Conservation (phyloP, 2,797 vertebrate species). For the Pseudochromis fuscus region DNA sequence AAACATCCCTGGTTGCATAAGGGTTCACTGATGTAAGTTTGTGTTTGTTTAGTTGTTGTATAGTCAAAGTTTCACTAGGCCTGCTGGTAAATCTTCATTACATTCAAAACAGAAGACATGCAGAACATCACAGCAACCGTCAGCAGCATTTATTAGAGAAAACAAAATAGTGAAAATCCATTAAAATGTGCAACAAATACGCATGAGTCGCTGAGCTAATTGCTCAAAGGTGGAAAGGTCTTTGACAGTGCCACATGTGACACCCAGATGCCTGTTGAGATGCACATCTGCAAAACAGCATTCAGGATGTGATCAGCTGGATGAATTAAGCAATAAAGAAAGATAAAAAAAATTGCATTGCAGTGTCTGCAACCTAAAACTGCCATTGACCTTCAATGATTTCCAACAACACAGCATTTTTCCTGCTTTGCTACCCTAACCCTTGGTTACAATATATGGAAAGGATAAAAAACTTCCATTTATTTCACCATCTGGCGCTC, state of each 20-base stretch:
- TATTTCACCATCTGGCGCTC: slow-evolving; percentile 49
- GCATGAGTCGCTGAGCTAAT: slow-evolving; percentile 41
- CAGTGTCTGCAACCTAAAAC: slow-evolving; percentile 37
- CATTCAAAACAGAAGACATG: slow-evolving; percentile 2
- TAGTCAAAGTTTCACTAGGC: slow-evolving; percentile 12
- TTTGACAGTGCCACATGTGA: slow-evolving; percentile 66
- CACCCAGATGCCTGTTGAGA: slow-evolving; percentile 66
- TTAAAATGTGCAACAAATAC: slow-evolving; percentile 35
- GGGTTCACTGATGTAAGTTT: neutral
- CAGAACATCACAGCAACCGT: slow-evolving; percentile 8
- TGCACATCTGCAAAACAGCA: slow-evolving; percentile 55
- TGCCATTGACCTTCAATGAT: slow-evolving; percentile 46
- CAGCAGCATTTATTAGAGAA: slow-evolving; percentile 41
- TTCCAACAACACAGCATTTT: slow-evolving; percentile 24
- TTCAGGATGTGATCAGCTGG: slow-evolving; percentile 57
- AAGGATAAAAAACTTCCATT: slow-evolving; percentile 37
- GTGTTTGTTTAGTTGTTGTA: slow-evolving; percentile 1
- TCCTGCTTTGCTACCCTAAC: slow-evolving; percentile 18
- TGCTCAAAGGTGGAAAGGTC: slow-evolving; percentile 32
- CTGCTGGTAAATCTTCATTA: slow-evolving; percentile 3
- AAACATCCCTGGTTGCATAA: slow-evolving; percentile 4
- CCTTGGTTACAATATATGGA: slow-evolving; percentile 14
- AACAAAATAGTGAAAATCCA: slow-evolving; percentile 25
- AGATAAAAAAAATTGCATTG: slow-evolving; percentile 24
- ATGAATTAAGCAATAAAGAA: slow-evolving; percentile 23